phyloP scores from a whole-genome alignment of 1,140 invertebrate species.

The Leguminivora glycinivorella region DNA sequence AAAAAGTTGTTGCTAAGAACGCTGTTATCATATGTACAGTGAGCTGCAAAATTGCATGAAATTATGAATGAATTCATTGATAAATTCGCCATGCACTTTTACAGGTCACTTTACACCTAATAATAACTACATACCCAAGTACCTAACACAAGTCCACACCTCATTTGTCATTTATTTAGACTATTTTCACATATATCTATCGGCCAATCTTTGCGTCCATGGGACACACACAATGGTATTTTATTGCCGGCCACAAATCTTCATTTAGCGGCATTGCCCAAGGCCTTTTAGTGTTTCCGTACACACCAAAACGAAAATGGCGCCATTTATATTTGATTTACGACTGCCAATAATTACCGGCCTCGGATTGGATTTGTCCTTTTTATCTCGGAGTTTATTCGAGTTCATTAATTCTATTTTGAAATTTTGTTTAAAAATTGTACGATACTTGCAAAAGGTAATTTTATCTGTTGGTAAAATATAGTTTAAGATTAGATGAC shows the following conservation, averaged over 20 bases:
- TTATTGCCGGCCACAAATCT: constrained; percentile 66
- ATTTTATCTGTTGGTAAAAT: not conserved
- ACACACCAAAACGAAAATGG: constrained; percentile 46
- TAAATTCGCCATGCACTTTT: too few species aligned
- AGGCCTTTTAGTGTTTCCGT: constrained; percentile 46
- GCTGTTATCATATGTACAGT: too few species aligned
- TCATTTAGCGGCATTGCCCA: constrained; percentile 52
- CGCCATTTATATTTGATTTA: constrained; percentile 53
- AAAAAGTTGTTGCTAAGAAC: too few species aligned
- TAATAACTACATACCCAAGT: too few species aligned
- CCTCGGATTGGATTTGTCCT: constrained; percentile 37
- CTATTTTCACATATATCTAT: constrained; percentile 1
- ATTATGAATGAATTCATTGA: too few species aligned
- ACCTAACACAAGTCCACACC: too few species aligned
- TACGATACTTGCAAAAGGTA: not conserved
- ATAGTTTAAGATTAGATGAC: too few species aligned
- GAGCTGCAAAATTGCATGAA: too few species aligned
- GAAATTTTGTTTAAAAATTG: not conserved
- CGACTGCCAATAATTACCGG: constrained; percentile 46
- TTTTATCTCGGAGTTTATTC: constrained; percentile 31
- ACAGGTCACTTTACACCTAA: too few species aligned
- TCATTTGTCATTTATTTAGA: not conserved
- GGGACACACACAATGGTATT: constrained; percentile 50
- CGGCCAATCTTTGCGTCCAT: constrained; percentile 2
- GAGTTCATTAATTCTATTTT: constrained; percentile 16